These are phyloP conservation scores for Anguilla megastoma DNA, from an alignment of 2,797 vertebrate species.

Conservation along the genomic window DNA sequence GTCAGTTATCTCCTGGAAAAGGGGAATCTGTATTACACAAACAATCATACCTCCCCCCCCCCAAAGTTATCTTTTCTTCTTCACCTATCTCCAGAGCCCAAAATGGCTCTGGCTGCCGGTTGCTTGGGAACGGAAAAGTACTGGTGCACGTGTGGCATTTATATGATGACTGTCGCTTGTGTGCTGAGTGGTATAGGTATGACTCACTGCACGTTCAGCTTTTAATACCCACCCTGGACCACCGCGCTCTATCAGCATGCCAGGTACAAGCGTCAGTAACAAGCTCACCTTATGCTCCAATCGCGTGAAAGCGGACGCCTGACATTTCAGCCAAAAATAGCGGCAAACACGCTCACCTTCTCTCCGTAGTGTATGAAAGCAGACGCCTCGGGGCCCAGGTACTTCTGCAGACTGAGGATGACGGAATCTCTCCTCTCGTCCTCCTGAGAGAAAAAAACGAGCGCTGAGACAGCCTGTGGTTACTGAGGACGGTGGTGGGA, in stretches of 20 bases:
- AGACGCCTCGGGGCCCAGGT: slow-evolving; percentile 69
- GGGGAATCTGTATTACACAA: background rate
- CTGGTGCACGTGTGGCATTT: background rate
- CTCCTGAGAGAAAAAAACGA: slow-evolving; percentile 48
- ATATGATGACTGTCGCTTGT: background rate
- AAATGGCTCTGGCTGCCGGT: background rate
- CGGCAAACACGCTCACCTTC: slow-evolving; percentile 62
- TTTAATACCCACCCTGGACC: background rate
- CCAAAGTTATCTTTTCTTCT: background rate
- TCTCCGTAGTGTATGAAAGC: slow-evolving; percentile 73
- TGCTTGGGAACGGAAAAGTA: background rate
- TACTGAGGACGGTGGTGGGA: background rate
- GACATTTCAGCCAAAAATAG: slow-evolving; percentile 22
- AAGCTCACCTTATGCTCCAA: slow-evolving; percentile 66
- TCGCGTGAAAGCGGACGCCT: slow-evolving; percentile 70
- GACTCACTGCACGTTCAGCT: background rate
- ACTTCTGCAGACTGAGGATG: slow-evolving; percentile 67
- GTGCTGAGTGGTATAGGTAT: background rate
- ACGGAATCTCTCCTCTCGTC: slow-evolving; percentile 66
- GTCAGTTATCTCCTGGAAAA: background rate
- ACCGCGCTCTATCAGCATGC: background rate
- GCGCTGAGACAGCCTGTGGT: background rate
- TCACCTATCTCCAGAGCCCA: background rate
- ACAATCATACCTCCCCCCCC: background rate
- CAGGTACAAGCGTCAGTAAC: background rate